A percentile compares a stretch with the other conserved stretches of the same genome.
phyloP scores from a whole-genome alignment of 2,113 vertebrate genomes.

The Nyctereutes procyonoides region DNA sequence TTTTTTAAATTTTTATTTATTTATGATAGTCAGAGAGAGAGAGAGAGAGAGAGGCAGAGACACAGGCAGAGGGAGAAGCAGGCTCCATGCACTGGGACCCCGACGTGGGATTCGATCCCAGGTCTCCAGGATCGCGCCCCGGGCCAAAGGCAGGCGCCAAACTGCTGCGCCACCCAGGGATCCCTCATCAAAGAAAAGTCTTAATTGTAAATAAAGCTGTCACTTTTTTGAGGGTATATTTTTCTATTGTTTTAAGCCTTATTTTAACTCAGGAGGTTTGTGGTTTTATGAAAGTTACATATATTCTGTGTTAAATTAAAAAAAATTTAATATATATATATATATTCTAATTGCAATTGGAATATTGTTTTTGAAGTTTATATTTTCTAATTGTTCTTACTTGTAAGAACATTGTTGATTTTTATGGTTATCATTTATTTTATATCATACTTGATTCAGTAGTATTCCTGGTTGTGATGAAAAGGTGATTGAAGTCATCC shows the following conservation, averaged over 20 bases:
- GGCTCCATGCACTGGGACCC: no score
- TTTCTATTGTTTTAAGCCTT: background rate
- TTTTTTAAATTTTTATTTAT: no score
- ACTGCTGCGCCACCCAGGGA: no score
- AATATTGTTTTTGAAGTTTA: slow-evolving; percentile 1
- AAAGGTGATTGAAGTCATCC: background rate
- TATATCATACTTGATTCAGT: background rate
- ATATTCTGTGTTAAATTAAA: background rate
- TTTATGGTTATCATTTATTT: slow-evolving; percentile 20
- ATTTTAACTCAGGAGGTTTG: background rate
- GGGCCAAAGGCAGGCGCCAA: no score
- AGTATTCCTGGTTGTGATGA: background rate
- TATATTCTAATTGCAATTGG: background rate
- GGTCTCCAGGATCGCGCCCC: no score
- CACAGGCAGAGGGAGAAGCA: no score
- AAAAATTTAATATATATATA: background rate
- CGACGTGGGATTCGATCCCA: no score
- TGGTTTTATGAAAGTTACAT: background rate
- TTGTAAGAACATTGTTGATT: background rate
- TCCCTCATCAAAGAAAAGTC: no score
- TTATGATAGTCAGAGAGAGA: no score
- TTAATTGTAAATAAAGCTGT: background rate
- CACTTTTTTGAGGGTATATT: background rate
- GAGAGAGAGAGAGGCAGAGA: no score
- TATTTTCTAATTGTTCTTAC: background rate